Conservation (phyloP, 2,888 invertebrate species). For the Auanema freiburgensis region DNA sequence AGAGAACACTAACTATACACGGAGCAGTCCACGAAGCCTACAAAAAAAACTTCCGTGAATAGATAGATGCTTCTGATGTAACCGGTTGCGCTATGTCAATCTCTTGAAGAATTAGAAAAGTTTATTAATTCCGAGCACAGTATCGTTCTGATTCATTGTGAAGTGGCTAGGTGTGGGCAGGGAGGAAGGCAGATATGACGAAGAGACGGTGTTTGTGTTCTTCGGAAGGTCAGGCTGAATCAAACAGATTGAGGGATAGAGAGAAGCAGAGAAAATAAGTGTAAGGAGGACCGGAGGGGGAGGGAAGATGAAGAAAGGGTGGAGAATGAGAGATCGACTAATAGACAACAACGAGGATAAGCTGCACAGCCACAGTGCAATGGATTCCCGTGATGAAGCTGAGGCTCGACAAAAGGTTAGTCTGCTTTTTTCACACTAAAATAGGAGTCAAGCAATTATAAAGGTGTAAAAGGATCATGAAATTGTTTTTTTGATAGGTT, state of each 20-base stretch:
- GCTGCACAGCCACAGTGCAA: constrained; percentile 6
- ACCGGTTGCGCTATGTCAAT: no score
- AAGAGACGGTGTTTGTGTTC: constrained; percentile 16
- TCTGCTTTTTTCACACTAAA: not conserved
- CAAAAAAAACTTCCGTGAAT: no score
- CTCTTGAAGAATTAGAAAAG: no score
- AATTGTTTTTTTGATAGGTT: constrained; percentile 27
- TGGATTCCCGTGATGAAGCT: constrained; percentile 38
- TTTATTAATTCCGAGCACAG: no score
- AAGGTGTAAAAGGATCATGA: not conserved
- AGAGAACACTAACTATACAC: no score
- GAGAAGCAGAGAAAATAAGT: constrained; percentile 8
- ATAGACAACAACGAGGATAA: no score
- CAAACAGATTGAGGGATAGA: constrained; percentile 11
- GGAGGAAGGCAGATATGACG: constrained; percentile 14
- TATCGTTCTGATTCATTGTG: constrained; percentile 16
- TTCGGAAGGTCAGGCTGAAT: no score
- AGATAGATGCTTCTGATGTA: no score
- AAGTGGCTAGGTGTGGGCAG: constrained; percentile 9
- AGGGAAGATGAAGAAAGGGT: constrained; percentile 13
- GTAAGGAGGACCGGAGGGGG: not conserved
- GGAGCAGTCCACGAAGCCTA: no score
- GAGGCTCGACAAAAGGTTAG: constrained; percentile 41
- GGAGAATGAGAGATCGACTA: constrained; percentile 16
- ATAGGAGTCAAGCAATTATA: no score